Evolutionary conservation across 2,888 invertebrate species (phyloP).

Genomic region (Erpobdella octoculata): DNA sequence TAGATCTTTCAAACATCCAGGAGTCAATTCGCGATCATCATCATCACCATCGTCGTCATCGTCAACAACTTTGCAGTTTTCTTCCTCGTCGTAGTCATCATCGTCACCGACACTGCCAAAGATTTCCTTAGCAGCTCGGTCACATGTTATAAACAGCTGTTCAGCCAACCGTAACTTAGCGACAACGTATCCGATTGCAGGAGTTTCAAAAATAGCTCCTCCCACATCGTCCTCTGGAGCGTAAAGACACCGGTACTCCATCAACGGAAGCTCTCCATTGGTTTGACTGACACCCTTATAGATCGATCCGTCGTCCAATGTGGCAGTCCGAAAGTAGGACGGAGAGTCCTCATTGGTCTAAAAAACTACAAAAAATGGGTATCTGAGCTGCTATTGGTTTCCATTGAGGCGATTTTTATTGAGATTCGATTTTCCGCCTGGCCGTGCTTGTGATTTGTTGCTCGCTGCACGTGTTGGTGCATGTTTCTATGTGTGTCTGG

Average conservation of each 20-base stretch:
- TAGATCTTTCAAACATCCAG: not conserved
- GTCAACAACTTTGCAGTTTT: no score
- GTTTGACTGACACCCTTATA: not conserved
- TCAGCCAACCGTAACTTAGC: not conserved
- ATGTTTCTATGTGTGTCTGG: no score
- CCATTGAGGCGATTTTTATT: not conserved
- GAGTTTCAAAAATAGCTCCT: not conserved
- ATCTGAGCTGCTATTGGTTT: not conserved
- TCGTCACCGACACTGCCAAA: not conserved
- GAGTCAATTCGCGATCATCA: not conserved
- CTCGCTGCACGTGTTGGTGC: no score
- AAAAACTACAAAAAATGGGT: not conserved
- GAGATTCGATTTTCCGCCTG: conserved; percentile 2
- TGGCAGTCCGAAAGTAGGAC: not conserved
- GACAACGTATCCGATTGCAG: not conserved
- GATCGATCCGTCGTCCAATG: not conserved
- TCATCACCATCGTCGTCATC: not conserved
- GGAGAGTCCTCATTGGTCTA: not conserved
- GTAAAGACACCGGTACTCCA: not conserved
- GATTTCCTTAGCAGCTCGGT: not conserved
- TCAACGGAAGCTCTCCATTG: not conserved
- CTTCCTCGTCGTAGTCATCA: not conserved
- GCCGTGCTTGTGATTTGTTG: not conserved
- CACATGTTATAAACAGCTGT: conserved; percentile 5
- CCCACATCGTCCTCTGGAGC: not conserved